Percentiles rank a stretch among this genome's conserved stretches.
These are phyloP conservation scores for Phalacrocorax carbo DNA, from an alignment of 2,113 vertebrate genomes.

Conservation along the genomic window DNA sequence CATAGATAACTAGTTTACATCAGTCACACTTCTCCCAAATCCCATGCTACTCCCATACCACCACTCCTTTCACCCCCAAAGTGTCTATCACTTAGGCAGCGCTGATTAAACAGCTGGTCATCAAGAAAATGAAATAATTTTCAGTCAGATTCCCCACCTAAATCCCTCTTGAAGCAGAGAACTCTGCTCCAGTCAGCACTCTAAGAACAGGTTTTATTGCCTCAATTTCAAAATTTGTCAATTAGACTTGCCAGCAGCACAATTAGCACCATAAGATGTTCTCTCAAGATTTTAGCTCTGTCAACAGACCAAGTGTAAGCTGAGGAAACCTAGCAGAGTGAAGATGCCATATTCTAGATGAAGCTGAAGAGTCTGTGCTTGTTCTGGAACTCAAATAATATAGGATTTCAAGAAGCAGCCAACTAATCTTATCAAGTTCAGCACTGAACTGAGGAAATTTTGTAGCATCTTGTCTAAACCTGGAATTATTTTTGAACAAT, in stretches of 20 bases:
- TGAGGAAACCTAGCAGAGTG: not conserved
- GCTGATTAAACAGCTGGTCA: not conserved
- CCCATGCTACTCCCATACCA: not conserved
- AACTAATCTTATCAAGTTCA: not conserved
- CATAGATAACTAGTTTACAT: not conserved
- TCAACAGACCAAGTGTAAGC: not conserved
- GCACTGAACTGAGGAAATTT: not conserved
- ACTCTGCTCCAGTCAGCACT: not conserved
- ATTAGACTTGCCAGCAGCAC: not conserved
- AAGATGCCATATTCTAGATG: not conserved
- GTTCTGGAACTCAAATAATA: not conserved
- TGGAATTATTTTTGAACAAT: not conserved
- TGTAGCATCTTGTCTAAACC: not conserved
- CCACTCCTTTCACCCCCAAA: not conserved
- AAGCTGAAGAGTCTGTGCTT: not conserved
- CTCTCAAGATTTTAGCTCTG: not conserved
- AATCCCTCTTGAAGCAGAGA: not conserved
- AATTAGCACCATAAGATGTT: not conserved
- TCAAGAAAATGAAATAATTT: not conserved
- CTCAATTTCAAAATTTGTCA: not conserved
- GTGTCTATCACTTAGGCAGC: not conserved
- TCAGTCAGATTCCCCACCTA: not conserved
- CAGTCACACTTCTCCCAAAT: not conserved
- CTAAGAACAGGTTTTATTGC: not conserved
- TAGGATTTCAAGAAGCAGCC: not conserved